Evolutionary conservation across 2,113 vertebrate species (phyloP), one percentile per base, ranked within the genome.

Genomic region (Oryzias curvinotus): DNA sequence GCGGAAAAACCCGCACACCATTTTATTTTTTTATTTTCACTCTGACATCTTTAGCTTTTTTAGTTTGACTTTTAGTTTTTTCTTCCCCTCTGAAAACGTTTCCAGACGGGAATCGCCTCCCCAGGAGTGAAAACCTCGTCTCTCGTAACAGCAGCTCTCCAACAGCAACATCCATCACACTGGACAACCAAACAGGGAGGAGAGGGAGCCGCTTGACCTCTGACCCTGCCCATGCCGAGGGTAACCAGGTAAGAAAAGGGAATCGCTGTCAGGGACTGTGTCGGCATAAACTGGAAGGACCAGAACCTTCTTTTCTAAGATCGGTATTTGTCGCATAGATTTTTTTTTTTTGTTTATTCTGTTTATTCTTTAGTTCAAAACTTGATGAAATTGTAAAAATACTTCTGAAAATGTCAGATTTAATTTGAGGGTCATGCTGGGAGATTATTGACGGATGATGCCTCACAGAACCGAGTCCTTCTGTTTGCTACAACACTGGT

Each of bases 231-330:
- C 65, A 52, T 17, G 52, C 41, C 0, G 71, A 71, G 52, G 67
- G 74, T 13, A 60, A 55, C n/a, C 28, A 45, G 16, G 52, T 59
- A 52, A 87, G 65, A 60, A 36, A 12, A 85, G 58, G 52, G 74
- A 88, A 30, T 43, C 53, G 1, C 13, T 63, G 16, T 42, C 62
- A 45, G 13, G 16, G 14, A 45, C 14, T 5, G 17, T 16, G 7
- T 46, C 44, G 15, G 17, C 44, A 7, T 10, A 46, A 17, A 46
- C 44, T 46, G 44, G 14, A n/a, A 7, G 16, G 17, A 47, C 15
- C 5, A 48, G 28, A 36, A 36, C 36, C 30, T 36, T 36, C 12
- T 36, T 12, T 36, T 36, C 10, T 10, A 12, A 36, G 36, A 36
- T 36, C 10, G 2, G 10, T 3, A 36, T 10, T 36, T 36, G 36